These are phyloP conservation scores for Cardiocondyla obscurior DNA, from an alignment of 1,140 invertebrate genomes.

Conservation along the genomic window DNA sequence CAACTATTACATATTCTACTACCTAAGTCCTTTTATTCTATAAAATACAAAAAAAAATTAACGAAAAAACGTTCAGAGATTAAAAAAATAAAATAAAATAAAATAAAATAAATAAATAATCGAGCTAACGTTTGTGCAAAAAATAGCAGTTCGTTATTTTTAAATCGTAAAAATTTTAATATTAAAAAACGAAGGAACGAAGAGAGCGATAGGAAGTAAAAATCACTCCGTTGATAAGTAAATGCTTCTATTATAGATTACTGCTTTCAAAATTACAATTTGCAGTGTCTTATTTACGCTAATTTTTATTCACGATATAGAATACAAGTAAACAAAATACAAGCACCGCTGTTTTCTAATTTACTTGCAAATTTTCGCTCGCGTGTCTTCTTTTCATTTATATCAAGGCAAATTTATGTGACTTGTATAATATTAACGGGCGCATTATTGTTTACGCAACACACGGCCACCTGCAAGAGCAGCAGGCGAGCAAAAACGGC, in stretches of 20 bases:
- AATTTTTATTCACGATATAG: neutral
- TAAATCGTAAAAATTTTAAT: no score
- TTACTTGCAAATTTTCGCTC: neutral
- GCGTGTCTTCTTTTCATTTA: neutral
- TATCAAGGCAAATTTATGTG: neutral
- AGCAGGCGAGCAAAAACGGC: conserved; percentile 2
- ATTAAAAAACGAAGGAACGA: no score
- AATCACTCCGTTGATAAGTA: no score
- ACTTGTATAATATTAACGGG: neutral
- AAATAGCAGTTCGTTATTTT: no score
- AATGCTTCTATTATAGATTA: no score
- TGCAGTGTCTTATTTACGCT: neutral
- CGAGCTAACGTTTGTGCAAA: no score
- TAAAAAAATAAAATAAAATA: no score
- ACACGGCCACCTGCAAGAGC: neutral
- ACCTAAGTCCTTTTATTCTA: neutral
- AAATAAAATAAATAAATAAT: no score
- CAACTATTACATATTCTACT: neutral
- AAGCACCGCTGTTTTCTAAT: neutral
- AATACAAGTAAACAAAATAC: neutral
- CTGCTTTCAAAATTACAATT: no score
- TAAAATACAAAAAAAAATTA: neutral
- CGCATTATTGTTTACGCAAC: neutral
- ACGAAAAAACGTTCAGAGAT: no score
- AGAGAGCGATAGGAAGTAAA: no score